Evolutionary conservation across 2,888 invertebrate genomes (phyloP).

Genomic region (Cheilosia pagana): DNA sequence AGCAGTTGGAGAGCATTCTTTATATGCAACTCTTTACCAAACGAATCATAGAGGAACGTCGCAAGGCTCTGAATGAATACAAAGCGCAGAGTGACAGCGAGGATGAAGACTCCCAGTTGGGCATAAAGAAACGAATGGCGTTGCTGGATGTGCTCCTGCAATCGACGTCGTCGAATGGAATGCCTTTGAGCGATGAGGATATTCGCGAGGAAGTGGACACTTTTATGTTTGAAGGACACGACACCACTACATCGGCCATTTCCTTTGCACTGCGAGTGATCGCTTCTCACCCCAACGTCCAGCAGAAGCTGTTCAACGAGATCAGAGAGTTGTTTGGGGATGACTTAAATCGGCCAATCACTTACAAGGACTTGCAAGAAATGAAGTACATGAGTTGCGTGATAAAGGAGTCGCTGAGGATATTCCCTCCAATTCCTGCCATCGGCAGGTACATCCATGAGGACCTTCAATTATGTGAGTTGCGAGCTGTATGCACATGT

Average conservation of each 20-base stretch:
- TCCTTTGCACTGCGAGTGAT: slow-evolving; percentile 80
- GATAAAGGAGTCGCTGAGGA: slow-evolving; percentile 87
- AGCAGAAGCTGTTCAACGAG: slow-evolving; percentile 80
- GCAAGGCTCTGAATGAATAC: slow-evolving; percentile 69
- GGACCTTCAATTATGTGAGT: slow-evolving; percentile 85
- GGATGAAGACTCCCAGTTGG: slow-evolving; percentile 78
- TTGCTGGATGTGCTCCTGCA: slow-evolving; percentile 88
- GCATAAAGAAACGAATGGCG: slow-evolving; percentile 86
- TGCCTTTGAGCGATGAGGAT: slow-evolving; percentile 85
- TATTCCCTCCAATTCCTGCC: slow-evolving; percentile 87
- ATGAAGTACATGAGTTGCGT: slow-evolving; percentile 85
- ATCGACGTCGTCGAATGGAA: slow-evolving; percentile 85
- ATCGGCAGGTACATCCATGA: slow-evolving; percentile 85
- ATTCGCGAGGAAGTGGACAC: slow-evolving; percentile 89
- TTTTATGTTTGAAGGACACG: slow-evolving; percentile 87
- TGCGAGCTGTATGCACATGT: slow-evolving; percentile 77
- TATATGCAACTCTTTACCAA: slow-evolving; percentile 85
- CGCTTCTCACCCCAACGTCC: slow-evolving; percentile 79
- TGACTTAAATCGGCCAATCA: slow-evolving; percentile 76
- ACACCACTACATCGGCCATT: slow-evolving; percentile 82
- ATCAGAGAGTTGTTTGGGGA: slow-evolving; percentile 78
- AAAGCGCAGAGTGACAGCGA: neutral
- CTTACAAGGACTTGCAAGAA: slow-evolving; percentile 77
- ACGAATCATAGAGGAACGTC: slow-evolving; percentile 84
- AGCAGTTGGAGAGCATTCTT: slow-evolving; percentile 83